Base-by-base conservation (phyloP, 2,113 vertebrate species). In the Malaclemys terrapin region DNA sequence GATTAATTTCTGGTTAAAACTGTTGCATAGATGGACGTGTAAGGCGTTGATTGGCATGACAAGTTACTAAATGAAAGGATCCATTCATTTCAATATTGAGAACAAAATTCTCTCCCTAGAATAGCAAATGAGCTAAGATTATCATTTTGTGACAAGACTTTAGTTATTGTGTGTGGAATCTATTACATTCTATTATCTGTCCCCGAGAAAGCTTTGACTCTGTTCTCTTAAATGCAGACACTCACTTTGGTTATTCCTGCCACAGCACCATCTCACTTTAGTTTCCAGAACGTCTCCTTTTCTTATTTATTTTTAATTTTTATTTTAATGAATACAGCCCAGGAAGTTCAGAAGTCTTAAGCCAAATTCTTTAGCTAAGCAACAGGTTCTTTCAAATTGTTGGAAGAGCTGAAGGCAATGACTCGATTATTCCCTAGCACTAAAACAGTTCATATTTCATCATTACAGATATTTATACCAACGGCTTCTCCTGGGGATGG, bases 101-200 rank as follows among this genome's bases (percentile, higher is more conserved):
- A 95, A 92, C 72, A 86, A 93, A 97, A 91, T 94, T 82, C 84
- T 97, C 88, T 95, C 96, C 82, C 84, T 88, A 89, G 96, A 95
- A 97, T 94, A 96, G 93, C 78, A 92, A 89, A 97, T 94, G 94
- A 96, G 82, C 54, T 80, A 38, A 94, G 96, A 97, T 90, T 93
- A 91, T 79, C 96, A 94, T 80, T 94, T 90, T 29, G 80, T 90
- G 95, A 91, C 90, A 86, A 86, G 85, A 75, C 35, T 22, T 35
- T 91, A 90, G 93, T 94, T 90, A 94, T 54, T 94, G 93, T 31
- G 90, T 17, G 2, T 89, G 94, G 49, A 93, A 85, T 89, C 81
- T 82, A 89, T 97, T 96, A 89, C 72, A 90, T 91, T 84, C 93
- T 56, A 89, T 94, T 94, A 91, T 93, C 93, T 92, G 85, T 89